Conservation (phyloP, 2,888 invertebrate genomes). For the Fragum fragum region DNA sequence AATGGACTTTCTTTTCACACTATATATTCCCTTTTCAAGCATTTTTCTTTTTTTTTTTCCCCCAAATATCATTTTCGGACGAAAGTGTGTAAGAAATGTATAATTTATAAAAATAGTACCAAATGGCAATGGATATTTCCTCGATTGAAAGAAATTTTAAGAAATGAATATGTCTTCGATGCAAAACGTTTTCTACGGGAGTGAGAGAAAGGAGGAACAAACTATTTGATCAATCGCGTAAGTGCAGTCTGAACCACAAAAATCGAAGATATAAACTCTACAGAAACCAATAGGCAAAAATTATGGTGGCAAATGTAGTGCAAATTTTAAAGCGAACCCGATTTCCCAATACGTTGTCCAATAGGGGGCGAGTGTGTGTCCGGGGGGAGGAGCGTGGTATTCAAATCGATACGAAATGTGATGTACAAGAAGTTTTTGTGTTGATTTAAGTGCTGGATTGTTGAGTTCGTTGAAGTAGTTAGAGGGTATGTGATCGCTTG, state of each 20-base stretch:
- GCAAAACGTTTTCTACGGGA: no score
- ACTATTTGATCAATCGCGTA: conserved; percentile 10
- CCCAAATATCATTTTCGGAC: no score
- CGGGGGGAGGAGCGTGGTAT: conserved; percentile 67
- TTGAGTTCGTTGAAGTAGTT: conserved; percentile 65
- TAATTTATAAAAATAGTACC: no score
- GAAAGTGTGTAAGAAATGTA: no score
- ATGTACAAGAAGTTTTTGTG: conserved; percentile 76
- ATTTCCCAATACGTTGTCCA: conserved; percentile 48
- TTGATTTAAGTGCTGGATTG: conserved; percentile 80
- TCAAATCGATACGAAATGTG: conserved; percentile 71
- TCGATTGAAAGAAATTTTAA: no score
- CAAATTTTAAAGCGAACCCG: conserved; percentile 21
- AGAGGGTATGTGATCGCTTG: conserved; percentile 67
- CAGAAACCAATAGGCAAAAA: conserved; percentile 42
- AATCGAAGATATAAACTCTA: conserved; percentile 20
- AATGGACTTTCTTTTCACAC: no score
- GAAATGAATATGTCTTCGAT: no score
- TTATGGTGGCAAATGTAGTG: conserved; percentile 18
- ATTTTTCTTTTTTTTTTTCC: no score
- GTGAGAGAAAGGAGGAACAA: no score
- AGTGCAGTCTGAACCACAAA: not conserved
- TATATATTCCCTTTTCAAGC: no score
- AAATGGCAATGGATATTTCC: no score
- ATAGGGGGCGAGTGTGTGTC: conserved; percentile 56